Base-by-base conservation (phyloP, 2,797 vertebrate genomes). In the Danionella dracula region DNA sequence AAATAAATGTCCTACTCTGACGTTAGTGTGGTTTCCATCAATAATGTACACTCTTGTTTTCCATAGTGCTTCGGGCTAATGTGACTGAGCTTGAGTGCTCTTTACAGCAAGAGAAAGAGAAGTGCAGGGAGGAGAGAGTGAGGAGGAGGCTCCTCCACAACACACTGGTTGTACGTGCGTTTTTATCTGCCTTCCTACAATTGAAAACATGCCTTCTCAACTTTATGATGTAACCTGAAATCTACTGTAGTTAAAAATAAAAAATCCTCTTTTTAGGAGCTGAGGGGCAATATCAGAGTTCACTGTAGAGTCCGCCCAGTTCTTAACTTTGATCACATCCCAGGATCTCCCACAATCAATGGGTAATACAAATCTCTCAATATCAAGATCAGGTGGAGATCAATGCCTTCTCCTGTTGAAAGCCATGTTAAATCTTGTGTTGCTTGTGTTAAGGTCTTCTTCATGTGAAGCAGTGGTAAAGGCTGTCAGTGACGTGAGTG, bases 261-360 rank as follows among this genome's bases (percentile, higher is more conserved):
- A 7, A 11, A 5, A 38, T 27, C 21, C 8, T 65, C 6, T 59
- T n/a, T 42, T n/a, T 23, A 94, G 94, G 93, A 93, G 78, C 65
- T 93, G 59, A 88, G 85, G 71, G 92, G 92, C 20, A 92, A 90
- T 74, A 90, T 93, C 74, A 75, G 90, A 66, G 92, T 94, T 16
- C 90, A 93, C 84, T 93, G 93, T 64, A 85, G 89, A 29, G 81
- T 94, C 31, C 85, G 89, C 10, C 92, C 92, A 0, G 29, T 87
- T 35, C 71, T 94, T 1, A 83, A 82, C 5, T 86, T 90, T 23
- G 90, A 92, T 73, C 29, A 61, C 8, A 59, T 77, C 49, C 67
- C 59, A 37, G 72, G 71, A 40, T 66, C 45, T 0, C 1, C 13
- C 1, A 44, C 71, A 31, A 71, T 54, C 62, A 77, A 78, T 3